Conservation (phyloP, 2,797 vertebrate genomes). For the Aselliscus stoliczkanus region DNA sequence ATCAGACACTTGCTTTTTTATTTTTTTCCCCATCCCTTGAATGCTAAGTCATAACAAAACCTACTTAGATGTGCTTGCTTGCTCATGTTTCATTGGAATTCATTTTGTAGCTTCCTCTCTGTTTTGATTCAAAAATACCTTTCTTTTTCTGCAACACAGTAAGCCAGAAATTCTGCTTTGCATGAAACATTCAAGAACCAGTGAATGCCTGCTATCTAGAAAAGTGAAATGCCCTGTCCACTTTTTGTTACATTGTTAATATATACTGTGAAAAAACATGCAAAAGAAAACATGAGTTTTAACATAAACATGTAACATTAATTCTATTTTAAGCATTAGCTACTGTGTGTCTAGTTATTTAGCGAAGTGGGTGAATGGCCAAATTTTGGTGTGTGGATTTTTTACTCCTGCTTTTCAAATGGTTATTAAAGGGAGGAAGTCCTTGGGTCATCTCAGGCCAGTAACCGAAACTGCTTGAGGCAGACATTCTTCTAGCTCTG, state of each 20-base stretch:
- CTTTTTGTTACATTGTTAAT: neutral
- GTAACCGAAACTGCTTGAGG: neutral
- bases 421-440: conserved; percentile 4
- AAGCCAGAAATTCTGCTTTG: conserved; percentile 30
- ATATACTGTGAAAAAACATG: neutral
- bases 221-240: neutral
- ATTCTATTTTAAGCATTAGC: neutral
- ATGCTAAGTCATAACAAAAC: conserved; percentile 49
- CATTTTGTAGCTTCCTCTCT: conserved; percentile 1
- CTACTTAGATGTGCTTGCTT: neutral
- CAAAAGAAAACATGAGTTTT: neutral
- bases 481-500: conserved; percentile 39
- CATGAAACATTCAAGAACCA: neutral
- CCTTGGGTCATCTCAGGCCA: conserved; percentile 41
- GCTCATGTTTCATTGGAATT: conserved; percentile 29
- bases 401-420: neutral
- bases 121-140: conserved; percentile 43
- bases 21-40: neutral
- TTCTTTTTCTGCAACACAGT: conserved; percentile 33
- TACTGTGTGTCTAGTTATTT: neutral
- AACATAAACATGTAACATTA: neutral
- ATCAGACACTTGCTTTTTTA: conserved; percentile 6
- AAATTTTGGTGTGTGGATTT: neutral
- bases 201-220: neutral
- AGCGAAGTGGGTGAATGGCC: neutral